Base-by-base conservation (phyloP, 2,113 vertebrate genomes). In the Maccullochella peelii region DNA sequence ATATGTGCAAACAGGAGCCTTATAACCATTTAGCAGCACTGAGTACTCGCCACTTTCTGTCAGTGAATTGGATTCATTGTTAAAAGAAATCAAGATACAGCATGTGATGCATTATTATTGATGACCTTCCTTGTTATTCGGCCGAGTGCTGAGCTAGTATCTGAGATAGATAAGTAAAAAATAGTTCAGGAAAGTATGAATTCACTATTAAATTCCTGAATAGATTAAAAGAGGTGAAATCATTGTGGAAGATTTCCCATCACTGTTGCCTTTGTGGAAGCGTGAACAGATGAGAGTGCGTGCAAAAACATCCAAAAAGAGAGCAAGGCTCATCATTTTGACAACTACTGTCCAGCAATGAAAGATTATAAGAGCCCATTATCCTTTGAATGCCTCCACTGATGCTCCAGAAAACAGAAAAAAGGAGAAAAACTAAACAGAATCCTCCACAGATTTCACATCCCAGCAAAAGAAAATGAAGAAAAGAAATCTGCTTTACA, bases 11-110 rank as follows among this genome's bases (percentile, higher is more conserved):
- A 85, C 79, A 69, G 50, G 33, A 74, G 59, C 59, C 73, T 38
- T 73, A 69, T 9, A 68, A 85, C 58, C 86, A 65, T 80, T 86
- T 68, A 85, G 38, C 85, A 73, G 73, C 74, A 50, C 57, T 9
- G 67, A 86, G 70, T 30, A 52, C 59, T 47, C 54, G 1, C 69
- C 33, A 36, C 68, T 87, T 83, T 76, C 25, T 58, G 49, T 18
- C 52, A 10, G 40, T 73, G 72, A 83, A 85, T 70, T 71, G 71
- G 40, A 54, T 54, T 82, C 30, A 66, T 82, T 83, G 58, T 82
- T 67, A 65, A 49, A 40, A 72, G 54, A 76, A 77, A 73, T 72
- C 36, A 74, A 77, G 59, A 75, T 65, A 79, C 44, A 12, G 57
- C 38, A 65, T 57, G 61, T 8, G 38, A 70, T 50, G 44, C 77